phyloP scores from a whole-genome alignment of 1,140 invertebrate species.

The Metaphire vulgaris region DNA sequence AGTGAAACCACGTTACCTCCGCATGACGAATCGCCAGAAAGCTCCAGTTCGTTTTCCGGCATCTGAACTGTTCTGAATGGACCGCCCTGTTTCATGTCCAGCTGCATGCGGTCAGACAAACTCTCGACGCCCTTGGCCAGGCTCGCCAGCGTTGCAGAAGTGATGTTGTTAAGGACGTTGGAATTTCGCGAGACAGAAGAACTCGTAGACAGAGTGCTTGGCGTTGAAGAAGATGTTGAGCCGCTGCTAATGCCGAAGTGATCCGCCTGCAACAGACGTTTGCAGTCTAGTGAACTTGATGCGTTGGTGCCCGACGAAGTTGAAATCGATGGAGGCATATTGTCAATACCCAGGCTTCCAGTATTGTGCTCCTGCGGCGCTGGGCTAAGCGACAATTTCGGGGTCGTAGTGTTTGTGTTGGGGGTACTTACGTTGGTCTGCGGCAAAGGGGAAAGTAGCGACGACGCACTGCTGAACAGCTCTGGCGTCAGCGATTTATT shows the following conservation, averaged over 20 bases:
- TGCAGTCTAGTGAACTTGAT: not conserved
- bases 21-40: constrained; percentile 1
- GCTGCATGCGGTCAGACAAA: constrained; percentile 50
- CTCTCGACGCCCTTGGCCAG: constrained; percentile 52
- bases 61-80: constrained; percentile 52
- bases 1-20: not conserved
- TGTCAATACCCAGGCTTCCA: not conserved
- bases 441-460: constrained; percentile 2
- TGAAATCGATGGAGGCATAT: not conserved
- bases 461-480: not conserved
- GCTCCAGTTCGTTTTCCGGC: constrained; percentile 33
- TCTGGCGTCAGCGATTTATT: constrained; percentile 21
- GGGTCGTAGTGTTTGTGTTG: not conserved
- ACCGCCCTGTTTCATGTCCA: constrained; percentile 52
- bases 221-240: constrained; percentile 30
- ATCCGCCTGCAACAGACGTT: not conserved
- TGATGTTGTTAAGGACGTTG: constrained; percentile 46
- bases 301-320: not conserved
- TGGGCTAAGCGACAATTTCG: not conserved
- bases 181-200: constrained; percentile 32
- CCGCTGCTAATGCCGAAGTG: not conserved
- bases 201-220: constrained; percentile 31
- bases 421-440: not conserved
- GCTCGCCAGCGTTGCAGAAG: constrained; percentile 49
- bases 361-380: not conserved